These are phyloP conservation scores for Pristionchus mayeri DNA, from an alignment of 2,888 invertebrate genomes.

Conservation along the genomic window DNA sequence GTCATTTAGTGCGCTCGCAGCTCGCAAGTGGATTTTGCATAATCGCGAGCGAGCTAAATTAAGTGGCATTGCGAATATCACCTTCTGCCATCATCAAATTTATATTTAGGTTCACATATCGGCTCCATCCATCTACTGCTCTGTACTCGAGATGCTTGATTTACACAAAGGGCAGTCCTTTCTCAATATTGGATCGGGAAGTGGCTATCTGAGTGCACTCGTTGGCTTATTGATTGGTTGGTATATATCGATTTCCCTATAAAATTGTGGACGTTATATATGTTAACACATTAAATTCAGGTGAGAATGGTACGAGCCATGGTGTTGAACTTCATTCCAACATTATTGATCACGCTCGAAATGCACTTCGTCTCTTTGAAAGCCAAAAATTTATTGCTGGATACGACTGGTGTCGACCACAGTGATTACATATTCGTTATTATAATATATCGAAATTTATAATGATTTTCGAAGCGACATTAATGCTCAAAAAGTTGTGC, in stretches of 20 bases:
- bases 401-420: slow-evolving; percentile 14
- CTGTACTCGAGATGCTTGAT: slow-evolving; percentile 4
- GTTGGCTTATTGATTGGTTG: slow-evolving; percentile 29
- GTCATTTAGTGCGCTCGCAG: background rate
- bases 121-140: slow-evolving; percentile 21
- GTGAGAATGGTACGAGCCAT: background rate
- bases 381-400: background rate
- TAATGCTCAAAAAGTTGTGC: background rate
- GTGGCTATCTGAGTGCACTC: slow-evolving; percentile 1
- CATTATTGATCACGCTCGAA: background rate
- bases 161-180: background rate
- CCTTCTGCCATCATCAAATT: no score
- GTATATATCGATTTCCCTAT: no score
- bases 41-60: background rate
- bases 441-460: no score
- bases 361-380: background rate
- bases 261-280: no score
- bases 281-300: background rate
- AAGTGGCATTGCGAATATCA: no score
- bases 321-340: slow-evolving; percentile 2
- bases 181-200: slow-evolving; percentile 44
- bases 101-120: slow-evolving; percentile 39
- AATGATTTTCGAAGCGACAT: background rate
- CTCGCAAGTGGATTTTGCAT: background rate
- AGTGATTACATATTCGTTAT: slow-evolving; percentile 1